A percentile compares a stretch with the other conserved stretches of the same genome.
Evolutionary conservation across 2,888 invertebrate genomes (phyloP).

Genomic region (Acrobasis repandana): DNA sequence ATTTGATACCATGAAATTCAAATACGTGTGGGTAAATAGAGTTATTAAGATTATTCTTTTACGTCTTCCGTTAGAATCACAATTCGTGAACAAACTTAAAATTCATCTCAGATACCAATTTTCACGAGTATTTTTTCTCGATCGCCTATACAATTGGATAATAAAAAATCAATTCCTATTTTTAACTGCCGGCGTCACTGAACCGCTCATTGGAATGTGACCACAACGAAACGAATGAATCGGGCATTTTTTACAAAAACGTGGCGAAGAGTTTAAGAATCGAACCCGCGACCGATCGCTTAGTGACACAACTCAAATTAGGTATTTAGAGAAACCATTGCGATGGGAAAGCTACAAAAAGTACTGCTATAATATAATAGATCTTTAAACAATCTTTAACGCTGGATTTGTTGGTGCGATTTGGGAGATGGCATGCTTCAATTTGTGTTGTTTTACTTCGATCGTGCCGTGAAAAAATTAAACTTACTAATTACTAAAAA

Average conservation of each 20-base stretch:
- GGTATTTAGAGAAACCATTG: conserved; percentile 47
- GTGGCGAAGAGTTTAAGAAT: conserved; percentile 48
- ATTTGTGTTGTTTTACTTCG: conserved; percentile 30
- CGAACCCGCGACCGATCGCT: conserved; percentile 61
- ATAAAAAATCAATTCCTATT: conserved; percentile 40
- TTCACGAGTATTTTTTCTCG: conserved; percentile 20
- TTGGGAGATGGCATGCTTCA: neutral
- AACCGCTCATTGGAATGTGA: conserved; percentile 62
- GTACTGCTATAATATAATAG: conserved; percentile 43
- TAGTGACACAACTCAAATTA: conserved; percentile 59
- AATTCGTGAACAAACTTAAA: neutral
- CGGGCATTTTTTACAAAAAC: conserved; percentile 57
- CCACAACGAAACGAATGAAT: conserved; percentile 55
- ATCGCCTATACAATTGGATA: conserved; percentile 12
- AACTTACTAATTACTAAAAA: conserved; percentile 20
- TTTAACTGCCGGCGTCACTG: conserved; percentile 41
- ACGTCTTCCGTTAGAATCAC: conserved; percentile 2
- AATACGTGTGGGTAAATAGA: neutral
- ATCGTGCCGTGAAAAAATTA: neutral
- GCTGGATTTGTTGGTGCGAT: conserved; percentile 2
- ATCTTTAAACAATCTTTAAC: conserved; percentile 41
- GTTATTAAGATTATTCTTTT: neutral
- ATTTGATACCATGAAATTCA: conserved; percentile 4
- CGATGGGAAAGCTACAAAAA: conserved; percentile 63
- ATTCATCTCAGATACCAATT: conserved; percentile 9